A percentile compares a stretch with the other conserved stretches of the same genome.
These are phyloP conservation scores for Scrobipalpa atriplicella DNA, from an alignment of 2,888 invertebrate genomes.

Conservation along the genomic window DNA sequence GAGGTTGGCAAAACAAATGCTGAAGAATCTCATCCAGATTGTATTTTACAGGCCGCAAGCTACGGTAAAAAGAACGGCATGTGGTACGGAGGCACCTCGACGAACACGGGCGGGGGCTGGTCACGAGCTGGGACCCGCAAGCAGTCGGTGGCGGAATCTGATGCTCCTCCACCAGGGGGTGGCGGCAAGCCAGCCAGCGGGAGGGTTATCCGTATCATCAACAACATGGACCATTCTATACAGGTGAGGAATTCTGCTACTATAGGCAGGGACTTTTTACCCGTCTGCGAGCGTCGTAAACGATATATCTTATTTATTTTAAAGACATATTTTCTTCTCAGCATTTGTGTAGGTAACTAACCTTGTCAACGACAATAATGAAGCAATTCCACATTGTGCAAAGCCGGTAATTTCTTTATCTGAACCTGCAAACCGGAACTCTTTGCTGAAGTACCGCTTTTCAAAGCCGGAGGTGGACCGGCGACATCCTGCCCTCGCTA, in stretches of 20 bases:
- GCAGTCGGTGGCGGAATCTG: slow-evolving; percentile 92
- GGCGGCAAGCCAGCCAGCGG: slow-evolving; percentile 90
- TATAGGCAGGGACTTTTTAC: no score
- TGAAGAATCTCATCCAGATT: not conserved
- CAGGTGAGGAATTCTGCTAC: slow-evolving; percentile 84
- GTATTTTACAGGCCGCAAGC: slow-evolving; percentile 88
- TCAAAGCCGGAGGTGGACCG: slow-evolving; percentile 18
- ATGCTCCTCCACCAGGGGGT: slow-evolving; percentile 87
- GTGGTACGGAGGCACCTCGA: slow-evolving; percentile 87
- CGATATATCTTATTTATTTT: no score
- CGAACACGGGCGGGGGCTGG: slow-evolving; percentile 70
- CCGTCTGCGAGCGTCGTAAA: no score
- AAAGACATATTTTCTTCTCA: not conserved
- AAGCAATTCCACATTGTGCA: not conserved
- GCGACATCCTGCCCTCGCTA: slow-evolving; percentile 12
- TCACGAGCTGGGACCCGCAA: slow-evolving; percentile 90
- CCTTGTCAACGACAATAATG: not conserved
- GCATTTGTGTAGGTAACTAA: no score
- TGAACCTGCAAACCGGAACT: not conserved
- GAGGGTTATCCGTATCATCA: slow-evolving; percentile 95
- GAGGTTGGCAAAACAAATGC: no score
- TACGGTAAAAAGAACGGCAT: slow-evolving; percentile 96
- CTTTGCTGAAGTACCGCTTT: not conserved
- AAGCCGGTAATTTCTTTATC: slow-evolving; percentile 11
- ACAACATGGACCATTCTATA: slow-evolving; percentile 95